phyloP scores from a whole-genome alignment of 1,140 invertebrate species.

The Drosophila aff. region DNA sequence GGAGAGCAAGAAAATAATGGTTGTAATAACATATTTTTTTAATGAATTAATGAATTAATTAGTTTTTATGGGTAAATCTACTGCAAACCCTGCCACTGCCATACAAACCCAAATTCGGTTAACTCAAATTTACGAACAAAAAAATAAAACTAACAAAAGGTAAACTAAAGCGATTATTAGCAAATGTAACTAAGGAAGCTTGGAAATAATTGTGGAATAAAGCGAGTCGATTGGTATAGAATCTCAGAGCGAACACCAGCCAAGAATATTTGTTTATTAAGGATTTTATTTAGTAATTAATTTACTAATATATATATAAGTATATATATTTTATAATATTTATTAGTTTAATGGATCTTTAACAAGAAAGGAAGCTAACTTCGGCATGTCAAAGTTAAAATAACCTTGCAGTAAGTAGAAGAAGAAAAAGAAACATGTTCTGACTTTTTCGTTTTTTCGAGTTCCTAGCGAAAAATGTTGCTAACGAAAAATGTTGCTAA shows the following conservation, averaged over 20 bases:
- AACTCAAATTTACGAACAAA: slow-evolving; percentile 10
- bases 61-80: background rate
- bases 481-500: too few species aligned
- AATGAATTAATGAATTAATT: background rate
- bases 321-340: too few species aligned
- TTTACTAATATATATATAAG: too few species aligned
- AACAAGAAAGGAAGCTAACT: too few species aligned
- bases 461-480: too few species aligned
- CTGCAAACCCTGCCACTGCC: slow-evolving; percentile 15
- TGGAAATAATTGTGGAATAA: slow-evolving; percentile 6
- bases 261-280: background rate
- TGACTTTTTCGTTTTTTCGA: too few species aligned
- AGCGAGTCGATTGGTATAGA: slow-evolving; percentile 23
- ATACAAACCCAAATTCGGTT: slow-evolving; percentile 61
- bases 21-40: background rate
- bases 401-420: too few species aligned
- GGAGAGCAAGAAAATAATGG: background rate
- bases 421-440: too few species aligned
- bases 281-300: background rate
- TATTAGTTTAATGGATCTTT: background rate
- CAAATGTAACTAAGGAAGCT: slow-evolving; percentile 1
- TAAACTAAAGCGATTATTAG: slow-evolving; percentile 1
- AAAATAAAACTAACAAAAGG: background rate
- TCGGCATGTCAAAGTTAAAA: too few species aligned
- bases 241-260: background rate